Evolutionary conservation across 1,140 invertebrate species (phyloP).

Genomic region (Leptoteleia sp.): DNA sequence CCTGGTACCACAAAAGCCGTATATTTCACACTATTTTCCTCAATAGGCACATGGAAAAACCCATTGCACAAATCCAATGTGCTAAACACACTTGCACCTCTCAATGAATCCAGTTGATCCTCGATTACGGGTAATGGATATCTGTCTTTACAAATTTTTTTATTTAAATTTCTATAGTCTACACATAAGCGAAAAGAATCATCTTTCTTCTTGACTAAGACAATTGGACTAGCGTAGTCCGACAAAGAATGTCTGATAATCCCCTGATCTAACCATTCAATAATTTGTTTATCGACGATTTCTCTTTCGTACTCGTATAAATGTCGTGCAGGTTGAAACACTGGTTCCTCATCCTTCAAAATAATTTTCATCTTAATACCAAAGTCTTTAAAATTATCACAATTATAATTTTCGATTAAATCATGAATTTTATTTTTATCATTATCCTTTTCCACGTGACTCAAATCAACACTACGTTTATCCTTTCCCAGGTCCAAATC

Average conservation of each 20-base stretch:
- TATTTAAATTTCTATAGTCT: neutral
- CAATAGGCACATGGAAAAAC: neutral
- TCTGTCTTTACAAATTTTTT: neutral
- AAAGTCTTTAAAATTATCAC: no score
- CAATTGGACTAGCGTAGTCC: constrained; percentile 1
- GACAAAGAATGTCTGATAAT: neutral
- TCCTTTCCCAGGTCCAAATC: no score
- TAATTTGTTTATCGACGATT: neutral
- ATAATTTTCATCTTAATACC: neutral
- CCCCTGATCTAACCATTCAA: neutral
- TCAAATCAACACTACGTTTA: no score
- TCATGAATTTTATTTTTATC: no score
- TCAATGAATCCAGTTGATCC: neutral
- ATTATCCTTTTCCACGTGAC: no score
- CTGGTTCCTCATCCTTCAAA: neutral
- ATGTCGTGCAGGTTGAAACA: neutral
- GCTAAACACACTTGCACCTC: neutral
- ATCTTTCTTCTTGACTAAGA: constrained; percentile 2
- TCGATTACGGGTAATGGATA: neutral
- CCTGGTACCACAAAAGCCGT: neutral
- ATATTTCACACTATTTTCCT: neutral
- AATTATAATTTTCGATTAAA: no score
- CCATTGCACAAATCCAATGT: neutral
- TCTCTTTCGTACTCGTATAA: neutral
- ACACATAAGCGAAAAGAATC: neutral